phyloP scores from a whole-genome alignment of 2,797 vertebrate genomes.

The Sylvia borin region DNA sequence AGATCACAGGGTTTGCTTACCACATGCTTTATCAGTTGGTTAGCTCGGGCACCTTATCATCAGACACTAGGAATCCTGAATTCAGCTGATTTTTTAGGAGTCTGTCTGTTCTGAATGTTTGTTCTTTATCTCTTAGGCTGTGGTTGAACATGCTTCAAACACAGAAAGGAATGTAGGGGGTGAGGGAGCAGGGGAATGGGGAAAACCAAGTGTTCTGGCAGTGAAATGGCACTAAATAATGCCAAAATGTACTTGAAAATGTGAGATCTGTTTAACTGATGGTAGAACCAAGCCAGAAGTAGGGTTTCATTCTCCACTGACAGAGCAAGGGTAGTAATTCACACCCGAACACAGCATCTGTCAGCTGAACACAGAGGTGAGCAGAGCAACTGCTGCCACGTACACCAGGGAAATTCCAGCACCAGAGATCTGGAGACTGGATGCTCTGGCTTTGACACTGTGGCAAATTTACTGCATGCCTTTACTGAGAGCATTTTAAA shows the following conservation, averaged over 20 bases:
- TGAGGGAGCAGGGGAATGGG: not conserved
- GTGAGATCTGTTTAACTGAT: not conserved
- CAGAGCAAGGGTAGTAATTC: not conserved
- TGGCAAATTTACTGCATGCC: not conserved
- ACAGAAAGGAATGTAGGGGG: not conserved
- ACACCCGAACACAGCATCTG: accelerated
- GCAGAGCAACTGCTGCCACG: not conserved
- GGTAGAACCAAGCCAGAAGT: not conserved
- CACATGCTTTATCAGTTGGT: constrained; percentile 14
- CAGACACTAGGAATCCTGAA: not conserved
- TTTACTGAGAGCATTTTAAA: not conserved
- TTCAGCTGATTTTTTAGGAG: not conserved
- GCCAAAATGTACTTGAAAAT: not conserved
- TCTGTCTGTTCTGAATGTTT: not conserved
- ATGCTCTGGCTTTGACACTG: not conserved
- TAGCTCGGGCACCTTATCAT: not conserved
- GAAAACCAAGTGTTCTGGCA: not conserved
- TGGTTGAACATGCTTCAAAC: not conserved
- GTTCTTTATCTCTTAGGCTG: not conserved
- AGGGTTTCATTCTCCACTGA: not conserved
- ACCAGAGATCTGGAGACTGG: not conserved
- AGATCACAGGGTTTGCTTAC: constrained; percentile 45
- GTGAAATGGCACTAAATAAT: not conserved
- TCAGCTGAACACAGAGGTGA: not conserved
- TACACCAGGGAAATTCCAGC: not conserved